phyloP scores from a whole-genome alignment of 2,888 invertebrate genomes.

The Tortricodes alternella region DNA sequence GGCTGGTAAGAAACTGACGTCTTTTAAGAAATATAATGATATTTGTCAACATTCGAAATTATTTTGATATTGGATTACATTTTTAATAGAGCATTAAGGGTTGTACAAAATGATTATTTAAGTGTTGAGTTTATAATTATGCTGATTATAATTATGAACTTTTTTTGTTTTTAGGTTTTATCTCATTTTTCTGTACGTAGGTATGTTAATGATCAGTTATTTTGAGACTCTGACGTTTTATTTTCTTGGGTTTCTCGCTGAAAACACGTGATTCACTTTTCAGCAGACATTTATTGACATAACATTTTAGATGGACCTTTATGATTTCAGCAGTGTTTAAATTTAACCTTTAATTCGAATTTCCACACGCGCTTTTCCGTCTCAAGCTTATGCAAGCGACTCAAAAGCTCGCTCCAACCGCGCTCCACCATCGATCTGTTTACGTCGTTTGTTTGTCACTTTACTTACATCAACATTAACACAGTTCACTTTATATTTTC shows the following conservation, averaged over 20 bases:
- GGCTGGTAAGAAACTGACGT: conserved; percentile 8
- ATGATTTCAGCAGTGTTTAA: neutral
- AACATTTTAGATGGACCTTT: neutral
- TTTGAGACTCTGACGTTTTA: neutral
- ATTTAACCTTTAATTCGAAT: neutral
- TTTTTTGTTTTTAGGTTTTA: neutral
- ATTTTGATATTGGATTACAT: neutral
- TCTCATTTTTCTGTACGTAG: neutral
- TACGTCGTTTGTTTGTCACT: conserved; percentile 58
- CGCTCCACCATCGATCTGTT: conserved; percentile 66
- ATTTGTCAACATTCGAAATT: conserved; percentile 6
- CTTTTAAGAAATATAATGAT: neutral
- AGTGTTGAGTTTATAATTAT: neutral
- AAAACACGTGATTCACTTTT: neutral
- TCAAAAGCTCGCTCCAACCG: conserved; percentile 1
- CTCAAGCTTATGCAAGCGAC: conserved; percentile 18
- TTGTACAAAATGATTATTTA: conserved; percentile 1
- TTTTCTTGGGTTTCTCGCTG: neutral
- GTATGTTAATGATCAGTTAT: neutral
- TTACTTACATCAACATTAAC: conserved; percentile 26
- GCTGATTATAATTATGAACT: neutral
- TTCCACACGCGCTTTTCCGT: conserved; percentile 5
- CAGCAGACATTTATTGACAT: neutral
- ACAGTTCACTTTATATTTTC: conserved; percentile 31
- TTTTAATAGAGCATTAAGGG: conserved; percentile 10